Base-by-base conservation (phyloP, 2,888 invertebrate genomes). In the Zaprionus lineosus region DNA sequence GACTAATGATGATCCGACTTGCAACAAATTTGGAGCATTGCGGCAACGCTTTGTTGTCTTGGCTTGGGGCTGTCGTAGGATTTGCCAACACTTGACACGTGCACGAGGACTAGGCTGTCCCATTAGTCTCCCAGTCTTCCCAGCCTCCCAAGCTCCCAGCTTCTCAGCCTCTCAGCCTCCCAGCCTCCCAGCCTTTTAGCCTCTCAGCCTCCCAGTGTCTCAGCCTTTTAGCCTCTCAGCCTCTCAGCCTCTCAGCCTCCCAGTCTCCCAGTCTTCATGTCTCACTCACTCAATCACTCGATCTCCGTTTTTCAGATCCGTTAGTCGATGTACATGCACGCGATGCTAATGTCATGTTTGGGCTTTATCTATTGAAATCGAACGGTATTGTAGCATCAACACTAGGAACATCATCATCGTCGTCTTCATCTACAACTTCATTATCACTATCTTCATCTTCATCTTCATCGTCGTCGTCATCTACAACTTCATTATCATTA, bases 21-120 rank as follows among this genome's bases (percentile, higher is more conserved):
- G 46, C 16, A 77, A 82, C 83, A 78, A 77, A 70, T 52, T n/a
- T 82, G 53, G 84, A 74, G 62, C 84, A 56, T 18, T 24, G 52
- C 53, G 50, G 68, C 28, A 19, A 19, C 19, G 5, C 5, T 5
- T 19, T 19, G 3, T 19, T 19, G 19, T 19, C n/a, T n/a, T n/a
- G 5, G 19, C 3, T 33, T 15, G 33, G 16, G 8, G 14, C 4
- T 33, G 16, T 8, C 12, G 3, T 11, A 29, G 3, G 3, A 29
- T 60, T 11, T 2, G 37, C 37, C 41, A 5, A 24, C n/a, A n/a
- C 9, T 34, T 50, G 34, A 52, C 59, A 59, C 59, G 59, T 59
- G 61, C 61, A 40, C 60, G 14, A 37, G 19, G 11, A 48, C 2
- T 12, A 12, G 18, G 39, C 15, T 19, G 29, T 14, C 2, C 19